Evolutionary conservation across 2,113 vertebrate genomes (phyloP), one percentile per base, ranked within the genome.

Genomic region (Carettochelys insculpta): DNA sequence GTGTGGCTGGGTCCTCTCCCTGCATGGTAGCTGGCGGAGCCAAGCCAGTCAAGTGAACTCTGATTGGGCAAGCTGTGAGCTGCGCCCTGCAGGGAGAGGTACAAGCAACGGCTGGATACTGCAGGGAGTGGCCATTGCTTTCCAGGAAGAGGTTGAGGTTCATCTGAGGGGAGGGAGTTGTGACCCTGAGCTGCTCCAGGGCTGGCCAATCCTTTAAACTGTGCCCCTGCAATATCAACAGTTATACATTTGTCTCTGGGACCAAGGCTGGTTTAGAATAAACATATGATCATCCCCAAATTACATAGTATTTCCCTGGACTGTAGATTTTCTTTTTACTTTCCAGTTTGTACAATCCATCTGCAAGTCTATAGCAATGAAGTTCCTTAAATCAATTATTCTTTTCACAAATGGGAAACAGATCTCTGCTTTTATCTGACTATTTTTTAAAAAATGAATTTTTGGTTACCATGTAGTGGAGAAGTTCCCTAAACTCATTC

Each of bases 371-470:
- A 0, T 68, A 77, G 76, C 85, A 51, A 93, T 84, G 51, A 87
- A 94, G 54, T 24, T 86, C 93, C 71, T 87, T 78, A 87, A 92
- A 87, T 86, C 17, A 50, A 27, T 3, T 4, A 0, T 71, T 80
- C 77, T 41, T 45, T 79, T 65, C 83, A 83, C 80, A 81, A 85
- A 87, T 76, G 79, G 0, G 0, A 45, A 76, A 78, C 5, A 17
- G 65, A n/a, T 83, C 85, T 56, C 79, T 73, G 68, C 4, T 51
- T 88, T 90, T 82, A 86, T 19, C 50, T 92, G 50, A 75, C 80
- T 19, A 3, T 83, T 78, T n/a, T n/a, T n/a, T 73, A 53, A 77
- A 68, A 90, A 87, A 94, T 94, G 77, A 56, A 75, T n/a, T 80
- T 31, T 51, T 84, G 17, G 73, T 89, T 81, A 90, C 20, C 65